Base-by-base conservation (phyloP, 1,140 invertebrate species). In the Pogonognathellus flavescens region DNA sequence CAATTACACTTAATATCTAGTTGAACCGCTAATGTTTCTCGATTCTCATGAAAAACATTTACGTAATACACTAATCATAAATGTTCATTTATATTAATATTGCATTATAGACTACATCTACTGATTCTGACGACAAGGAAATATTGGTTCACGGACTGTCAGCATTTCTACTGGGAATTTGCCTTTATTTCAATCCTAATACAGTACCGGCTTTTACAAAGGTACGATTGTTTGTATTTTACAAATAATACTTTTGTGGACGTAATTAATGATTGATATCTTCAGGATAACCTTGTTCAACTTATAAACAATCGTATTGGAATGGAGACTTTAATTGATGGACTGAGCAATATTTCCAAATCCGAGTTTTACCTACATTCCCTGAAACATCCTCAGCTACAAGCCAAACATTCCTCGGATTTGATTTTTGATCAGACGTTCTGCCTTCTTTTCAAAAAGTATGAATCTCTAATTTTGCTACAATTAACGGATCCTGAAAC, bases 371-470 rank as follows among this genome's bases (percentile, higher is more conserved):
- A 99, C 91, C 96, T 95, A 50, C 93, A 94, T 90, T 96, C 98
- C 49, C 94, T 96, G 2, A 99, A 99, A 91, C 96, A 97, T 90
- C 97, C 98, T 1, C 97, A 99, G 90, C 93, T 97, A 6, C 92
- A 93, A 53, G 94, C 94, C 14, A 95, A 94, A 90, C 91, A 94
- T 86, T 92, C 96, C 8, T 92, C 91, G 13, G 96, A 99, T 88
- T 92, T 99, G 20, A 91, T 98, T 31, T 93, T 99, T 81, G 98
- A 99, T 91, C 97, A 97, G 91, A 96, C 99, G 91, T 99, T 99
- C 92, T 98, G 97, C 89, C 94, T 94, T 89, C 91, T 98, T 13
- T 96, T 96, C 88, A 97, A 96, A 95, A 96, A 92, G 92, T 94
- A 88, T 20, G 87, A 88, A 70, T 60, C 84, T 25, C 83, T 88